phyloP scores from a whole-genome alignment of 2,888 invertebrate genomes.

The Melanargia galathea region DNA sequence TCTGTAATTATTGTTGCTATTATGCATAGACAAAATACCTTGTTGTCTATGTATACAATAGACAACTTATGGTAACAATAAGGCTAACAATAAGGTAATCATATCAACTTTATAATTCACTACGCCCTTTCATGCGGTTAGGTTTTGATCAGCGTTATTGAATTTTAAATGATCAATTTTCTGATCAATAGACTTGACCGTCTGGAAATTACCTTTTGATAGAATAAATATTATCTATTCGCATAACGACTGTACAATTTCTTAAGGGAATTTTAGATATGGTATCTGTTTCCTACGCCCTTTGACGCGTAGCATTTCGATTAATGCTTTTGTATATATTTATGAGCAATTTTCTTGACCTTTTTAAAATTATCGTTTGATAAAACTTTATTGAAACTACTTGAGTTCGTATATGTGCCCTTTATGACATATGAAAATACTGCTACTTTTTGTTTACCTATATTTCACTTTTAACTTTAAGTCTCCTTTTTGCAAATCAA shows the following conservation, averaged over 20 bases:
- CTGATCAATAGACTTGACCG: too few relatives aligned
- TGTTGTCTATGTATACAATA: too few relatives aligned
- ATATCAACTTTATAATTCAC: too few relatives aligned
- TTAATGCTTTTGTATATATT: neutral
- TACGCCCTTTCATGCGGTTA: neutral
- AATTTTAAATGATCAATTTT: neutral
- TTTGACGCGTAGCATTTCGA: neutral
- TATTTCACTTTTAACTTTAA: too few relatives aligned
- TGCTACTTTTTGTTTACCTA: neutral
- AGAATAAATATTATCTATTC: too few relatives aligned
- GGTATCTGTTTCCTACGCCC: neutral
- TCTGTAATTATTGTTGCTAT: neutral
- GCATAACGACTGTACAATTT: too few relatives aligned
- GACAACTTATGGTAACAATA: too few relatives aligned
- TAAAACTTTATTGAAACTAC: neutral
- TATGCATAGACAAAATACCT: constrained; percentile 1
- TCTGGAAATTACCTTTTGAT: too few relatives aligned
- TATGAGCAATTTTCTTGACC: constrained; percentile 12
- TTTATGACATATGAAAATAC: neutral
- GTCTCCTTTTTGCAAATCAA: too few relatives aligned
- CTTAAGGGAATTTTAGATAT: too few relatives aligned
- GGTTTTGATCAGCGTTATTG: constrained; percentile 1
- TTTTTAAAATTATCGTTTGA: constrained; percentile 3
- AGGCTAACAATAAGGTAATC: too few relatives aligned
- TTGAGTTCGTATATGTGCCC: neutral